These are phyloP conservation scores for Melieria omissa DNA, from an alignment of 2,888 invertebrate genomes.

Conservation along the genomic window DNA sequence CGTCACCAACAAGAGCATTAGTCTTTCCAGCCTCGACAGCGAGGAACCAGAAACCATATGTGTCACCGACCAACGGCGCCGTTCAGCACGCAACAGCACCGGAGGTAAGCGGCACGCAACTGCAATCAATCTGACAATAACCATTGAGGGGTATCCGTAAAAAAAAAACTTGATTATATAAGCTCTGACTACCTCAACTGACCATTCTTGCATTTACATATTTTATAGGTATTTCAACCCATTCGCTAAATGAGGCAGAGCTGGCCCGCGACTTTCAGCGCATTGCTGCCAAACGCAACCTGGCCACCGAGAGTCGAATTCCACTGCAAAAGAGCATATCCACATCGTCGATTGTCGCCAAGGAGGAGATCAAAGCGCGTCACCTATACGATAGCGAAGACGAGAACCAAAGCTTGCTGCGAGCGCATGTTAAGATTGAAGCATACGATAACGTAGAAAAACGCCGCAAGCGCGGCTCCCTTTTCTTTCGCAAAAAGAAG, in stretches of 20 bases:
- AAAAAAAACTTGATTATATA: no score
- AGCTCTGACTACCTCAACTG: no score
- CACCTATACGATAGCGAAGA: conserved; percentile 68
- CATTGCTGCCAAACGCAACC: conserved; percentile 65
- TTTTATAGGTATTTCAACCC: conserved; percentile 71
- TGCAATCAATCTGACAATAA: no score
- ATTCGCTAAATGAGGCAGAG: conserved; percentile 89
- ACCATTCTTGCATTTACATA: not conserved
- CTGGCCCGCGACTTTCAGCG: conserved; percentile 71
- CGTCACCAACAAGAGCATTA: conserved; percentile 72
- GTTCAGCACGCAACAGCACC: conserved; percentile 69
- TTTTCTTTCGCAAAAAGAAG: conserved; percentile 93
- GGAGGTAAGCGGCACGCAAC: conserved; percentile 60
- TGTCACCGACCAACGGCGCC: conserved; percentile 68
- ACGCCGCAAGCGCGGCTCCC: conserved; percentile 85
- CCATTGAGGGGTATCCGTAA: no score
- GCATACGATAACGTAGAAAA: conserved; percentile 81
- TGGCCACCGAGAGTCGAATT: conserved; percentile 73
- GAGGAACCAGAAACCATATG: conserved; percentile 79
- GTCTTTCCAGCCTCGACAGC: conserved; percentile 85
- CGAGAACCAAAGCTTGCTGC: conserved; percentile 67
- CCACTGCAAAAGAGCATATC: conserved; percentile 91
- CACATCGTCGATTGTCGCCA: conserved; percentile 85
- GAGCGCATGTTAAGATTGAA: conserved; percentile 67
- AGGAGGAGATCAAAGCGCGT: conserved; percentile 67